Conservation (phyloP, 2,797 vertebrate genomes). For the Poecile montanus region DNA sequence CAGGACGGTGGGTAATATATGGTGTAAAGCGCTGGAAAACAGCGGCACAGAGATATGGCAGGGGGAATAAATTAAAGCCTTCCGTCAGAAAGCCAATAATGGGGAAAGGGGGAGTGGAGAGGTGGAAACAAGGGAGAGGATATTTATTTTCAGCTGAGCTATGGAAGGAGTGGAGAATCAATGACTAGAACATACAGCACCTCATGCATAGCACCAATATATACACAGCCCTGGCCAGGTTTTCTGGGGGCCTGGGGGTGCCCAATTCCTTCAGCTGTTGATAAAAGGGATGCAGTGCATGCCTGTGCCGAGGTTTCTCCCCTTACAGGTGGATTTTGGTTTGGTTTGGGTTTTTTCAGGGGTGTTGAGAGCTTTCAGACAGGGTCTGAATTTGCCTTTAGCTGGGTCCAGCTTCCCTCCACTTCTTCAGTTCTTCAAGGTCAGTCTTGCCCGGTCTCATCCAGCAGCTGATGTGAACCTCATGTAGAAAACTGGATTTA, state of each 20-base stretch:
- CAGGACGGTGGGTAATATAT: conserved; percentile 62
- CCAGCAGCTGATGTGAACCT: not conserved
- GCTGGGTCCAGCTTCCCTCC: not conserved
- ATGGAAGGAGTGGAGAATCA: conserved; percentile 28
- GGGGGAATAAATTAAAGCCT: conserved; percentile 67
- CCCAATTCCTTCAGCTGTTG: not conserved
- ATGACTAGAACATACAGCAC: not conserved
- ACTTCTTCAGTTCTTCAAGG: not conserved
- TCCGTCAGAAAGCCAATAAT: conserved; percentile 59
- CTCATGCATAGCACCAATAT: not conserved
- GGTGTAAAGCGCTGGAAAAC: conserved; percentile 47
- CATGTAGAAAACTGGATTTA: not conserved
- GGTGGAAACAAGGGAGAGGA: conserved; percentile 44
- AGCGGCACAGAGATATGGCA: conserved; percentile 10
- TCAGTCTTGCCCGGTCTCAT: not conserved
- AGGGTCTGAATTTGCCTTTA: not conserved
- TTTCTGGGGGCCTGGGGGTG: not conserved
- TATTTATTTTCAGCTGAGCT: conserved; percentile 41
- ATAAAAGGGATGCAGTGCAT: rapidly evolving
- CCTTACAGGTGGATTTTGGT: not conserved
- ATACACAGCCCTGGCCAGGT: not conserved
- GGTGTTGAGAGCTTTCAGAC: not conserved
- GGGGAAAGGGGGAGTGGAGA: conserved; percentile 33
- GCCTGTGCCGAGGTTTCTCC: not conserved
- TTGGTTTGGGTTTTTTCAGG: not conserved